phyloP scores from a whole-genome alignment of 2,797 vertebrate genomes.

The Sebastes taczanowskii region DNA sequence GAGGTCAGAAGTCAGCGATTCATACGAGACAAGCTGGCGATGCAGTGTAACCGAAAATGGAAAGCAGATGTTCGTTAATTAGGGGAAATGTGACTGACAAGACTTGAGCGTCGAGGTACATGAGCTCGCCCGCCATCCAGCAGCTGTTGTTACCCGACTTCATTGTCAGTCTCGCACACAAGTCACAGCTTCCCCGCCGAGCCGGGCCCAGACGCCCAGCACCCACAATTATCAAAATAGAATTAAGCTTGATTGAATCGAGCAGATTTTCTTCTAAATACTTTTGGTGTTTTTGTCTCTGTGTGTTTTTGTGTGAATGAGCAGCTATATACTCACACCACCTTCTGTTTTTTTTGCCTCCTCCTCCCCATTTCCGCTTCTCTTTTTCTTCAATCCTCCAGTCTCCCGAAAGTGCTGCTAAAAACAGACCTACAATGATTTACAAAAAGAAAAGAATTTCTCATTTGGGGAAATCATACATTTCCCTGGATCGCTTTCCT shows the following conservation, averaged over 20 bases:
- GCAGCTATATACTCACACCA: constrained; percentile 42
- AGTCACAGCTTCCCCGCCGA: constrained; percentile 92
- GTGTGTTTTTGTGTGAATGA: constrained; percentile 47
- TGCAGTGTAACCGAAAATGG: constrained; percentile 94
- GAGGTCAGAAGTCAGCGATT: constrained; percentile 96
- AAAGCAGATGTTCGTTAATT: constrained; percentile 99
- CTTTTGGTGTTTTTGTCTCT: constrained; percentile 37
- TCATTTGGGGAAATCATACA: constrained; percentile 31
- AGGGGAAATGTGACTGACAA: constrained; percentile 99
- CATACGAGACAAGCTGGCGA: constrained; percentile 95
- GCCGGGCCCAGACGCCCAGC: constrained; percentile 67
- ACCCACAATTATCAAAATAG: constrained; percentile 91
- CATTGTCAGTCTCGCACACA: constrained; percentile 93
- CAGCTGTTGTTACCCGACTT: constrained; percentile 93
- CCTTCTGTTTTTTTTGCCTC: constrained; percentile 40
- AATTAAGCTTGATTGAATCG: constrained; percentile 89
- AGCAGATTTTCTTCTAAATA: constrained; percentile 67
- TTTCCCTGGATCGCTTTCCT: constrained; percentile 36
- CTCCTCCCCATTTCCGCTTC: constrained; percentile 17
- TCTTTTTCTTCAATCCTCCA: constrained; percentile 15
- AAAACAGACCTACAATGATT: constrained; percentile 36
- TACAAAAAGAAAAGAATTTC: constrained; percentile 9
- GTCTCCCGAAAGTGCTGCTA: constrained; percentile 25
- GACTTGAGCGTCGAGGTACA: constrained; percentile 92
- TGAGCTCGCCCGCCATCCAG: constrained; percentile 89